Evolutionary conservation across 2,888 invertebrate species (phyloP).

Genomic region (Saturnia japonica): DNA sequence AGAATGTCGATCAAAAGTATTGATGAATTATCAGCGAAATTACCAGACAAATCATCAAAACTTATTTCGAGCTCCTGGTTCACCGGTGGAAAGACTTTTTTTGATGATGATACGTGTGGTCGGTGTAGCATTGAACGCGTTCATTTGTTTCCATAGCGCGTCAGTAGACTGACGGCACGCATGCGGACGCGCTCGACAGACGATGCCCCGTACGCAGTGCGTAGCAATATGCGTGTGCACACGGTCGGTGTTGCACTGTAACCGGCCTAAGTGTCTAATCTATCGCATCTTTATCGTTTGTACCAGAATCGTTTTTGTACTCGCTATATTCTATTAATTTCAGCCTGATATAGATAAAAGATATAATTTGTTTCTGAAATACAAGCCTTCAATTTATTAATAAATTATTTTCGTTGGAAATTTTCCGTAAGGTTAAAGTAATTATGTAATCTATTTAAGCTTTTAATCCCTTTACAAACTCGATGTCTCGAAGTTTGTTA

Average conservation of each 20-base stretch:
- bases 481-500: constrained; percentile 46
- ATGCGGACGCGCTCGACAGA: neutral
- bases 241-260: neutral
- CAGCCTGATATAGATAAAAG: neutral
- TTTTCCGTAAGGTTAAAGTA: constrained; percentile 45
- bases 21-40: no score
- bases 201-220: neutral
- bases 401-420: constrained; percentile 30
- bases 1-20: no score
- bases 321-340: no score
- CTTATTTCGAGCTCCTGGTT: no score
- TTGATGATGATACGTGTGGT: no score
- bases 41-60: no score
- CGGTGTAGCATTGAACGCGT: no score
- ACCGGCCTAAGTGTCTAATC: no score
- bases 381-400: constrained; percentile 3
- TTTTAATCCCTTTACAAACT: constrained; percentile 47
- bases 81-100: no score
- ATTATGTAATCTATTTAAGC: constrained; percentile 46
- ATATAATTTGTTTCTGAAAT: constrained; percentile 3
- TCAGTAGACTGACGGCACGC: neutral
- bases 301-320: no score
- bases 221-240: neutral
- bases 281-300: no score
- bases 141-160: neutral